A percentile compares a stretch with the other conserved stretches of the same genome.
These are phyloP conservation scores for Halichoeres trimaculatus DNA, from an alignment of 2,113 vertebrate genomes.

Conservation along the genomic window DNA sequence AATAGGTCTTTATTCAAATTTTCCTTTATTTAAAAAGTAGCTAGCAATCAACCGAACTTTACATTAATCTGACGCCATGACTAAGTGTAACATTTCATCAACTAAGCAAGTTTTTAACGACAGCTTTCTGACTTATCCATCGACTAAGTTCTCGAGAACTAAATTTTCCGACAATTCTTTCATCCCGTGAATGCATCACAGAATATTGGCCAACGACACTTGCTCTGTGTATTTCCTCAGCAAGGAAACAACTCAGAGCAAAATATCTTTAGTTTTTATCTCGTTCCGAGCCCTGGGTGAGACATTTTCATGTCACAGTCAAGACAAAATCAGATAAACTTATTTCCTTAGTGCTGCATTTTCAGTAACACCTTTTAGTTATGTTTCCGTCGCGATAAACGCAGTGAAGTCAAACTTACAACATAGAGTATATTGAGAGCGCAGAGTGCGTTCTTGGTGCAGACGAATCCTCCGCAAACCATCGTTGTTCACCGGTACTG, in stretches of 20 bases:
- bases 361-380: neutral
- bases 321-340: neutral
- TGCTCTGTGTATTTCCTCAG: neutral
- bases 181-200: neutral
- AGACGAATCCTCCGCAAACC: slow-evolving; percentile 72
- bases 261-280: neutral
- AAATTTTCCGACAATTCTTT: neutral
- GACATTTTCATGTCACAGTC: neutral
- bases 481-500: slow-evolving; percentile 22
- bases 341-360: neutral
- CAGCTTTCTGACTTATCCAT: rapidly evolving
- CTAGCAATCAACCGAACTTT: too few relatives aligned
- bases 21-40: too few relatives aligned
- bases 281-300: neutral
- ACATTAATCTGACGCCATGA: too few relatives aligned
- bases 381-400: neutral
- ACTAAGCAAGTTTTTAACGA: neutral
- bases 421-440: slow-evolving; percentile 72
- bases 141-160: neutral
- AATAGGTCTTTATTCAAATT: too few relatives aligned
- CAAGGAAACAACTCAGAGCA: neutral
- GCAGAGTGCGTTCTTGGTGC: slow-evolving; percentile 68
- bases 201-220: neutral
- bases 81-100: neutral
- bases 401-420: slow-evolving; percentile 38